Evolutionary conservation across 2,888 invertebrate species (phyloP).

Genomic region (Criorhina ranunculi): DNA sequence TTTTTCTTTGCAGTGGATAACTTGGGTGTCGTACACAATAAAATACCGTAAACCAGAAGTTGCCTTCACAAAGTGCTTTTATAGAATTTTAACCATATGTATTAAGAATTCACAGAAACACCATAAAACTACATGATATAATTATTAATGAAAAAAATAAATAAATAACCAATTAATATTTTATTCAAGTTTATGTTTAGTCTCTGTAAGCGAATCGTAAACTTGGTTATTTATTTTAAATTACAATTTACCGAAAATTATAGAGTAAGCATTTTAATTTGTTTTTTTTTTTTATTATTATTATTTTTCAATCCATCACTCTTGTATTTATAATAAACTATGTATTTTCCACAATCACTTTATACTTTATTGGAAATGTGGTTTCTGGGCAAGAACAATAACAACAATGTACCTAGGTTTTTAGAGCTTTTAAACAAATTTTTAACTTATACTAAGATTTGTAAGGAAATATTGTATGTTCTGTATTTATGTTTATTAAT

Average conservation of each 20-base stretch:
- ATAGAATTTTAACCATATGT: conserved; percentile 32
- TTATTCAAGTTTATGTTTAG: conserved; percentile 46
- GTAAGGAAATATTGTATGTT: conserved; percentile 42
- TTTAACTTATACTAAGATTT: conserved; percentile 60
- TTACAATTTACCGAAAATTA: conserved; percentile 46
- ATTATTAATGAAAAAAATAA: conserved; percentile 9
- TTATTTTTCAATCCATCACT: conserved; percentile 52
- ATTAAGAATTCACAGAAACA: conserved; percentile 26
- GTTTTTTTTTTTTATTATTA: too few species aligned
- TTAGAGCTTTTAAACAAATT: conserved; percentile 64
- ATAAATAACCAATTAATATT: conserved; percentile 14
- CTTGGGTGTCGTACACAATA: background rate
- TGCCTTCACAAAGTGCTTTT: conserved; percentile 73
- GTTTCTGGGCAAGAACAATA: conserved; percentile 60
- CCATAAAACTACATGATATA: conserved; percentile 2
- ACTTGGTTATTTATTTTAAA: conserved; percentile 64
- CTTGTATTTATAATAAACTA: conserved; percentile 52
- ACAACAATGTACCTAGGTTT: conserved; percentile 69
- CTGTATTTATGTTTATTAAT: conserved; percentile 69
- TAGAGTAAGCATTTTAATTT: conserved; percentile 46
- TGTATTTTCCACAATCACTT: conserved; percentile 36
- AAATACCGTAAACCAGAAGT: conserved; percentile 38
- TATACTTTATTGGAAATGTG: conserved; percentile 41
- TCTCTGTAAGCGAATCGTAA: conserved; percentile 30
- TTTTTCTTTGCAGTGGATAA: conserved; percentile 67